These are phyloP conservation scores for Morinoia aosen DNA, from an alignment of 2,888 invertebrate species.

Conservation along the genomic window DNA sequence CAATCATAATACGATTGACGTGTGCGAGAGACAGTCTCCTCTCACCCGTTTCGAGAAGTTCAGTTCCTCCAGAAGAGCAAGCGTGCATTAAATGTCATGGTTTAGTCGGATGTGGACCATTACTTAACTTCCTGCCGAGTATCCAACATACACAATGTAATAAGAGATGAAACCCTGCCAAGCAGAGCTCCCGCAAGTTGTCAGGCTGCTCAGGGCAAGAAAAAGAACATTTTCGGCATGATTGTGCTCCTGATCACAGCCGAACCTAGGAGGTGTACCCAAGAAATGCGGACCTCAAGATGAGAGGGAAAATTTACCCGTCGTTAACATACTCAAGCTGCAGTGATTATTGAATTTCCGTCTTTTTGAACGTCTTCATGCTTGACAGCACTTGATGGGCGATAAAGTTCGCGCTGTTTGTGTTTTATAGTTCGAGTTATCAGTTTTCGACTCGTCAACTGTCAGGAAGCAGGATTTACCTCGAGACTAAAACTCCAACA, in stretches of 20 bases:
- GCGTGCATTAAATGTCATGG: constrained; percentile 48
- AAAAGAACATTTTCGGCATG: background rate
- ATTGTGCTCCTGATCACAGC: background rate
- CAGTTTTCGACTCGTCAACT: background rate
- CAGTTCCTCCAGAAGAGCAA: constrained; percentile 24
- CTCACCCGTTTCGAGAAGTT: background rate
- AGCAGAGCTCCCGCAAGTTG: background rate
- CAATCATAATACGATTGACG: background rate
- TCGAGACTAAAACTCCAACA: no score
- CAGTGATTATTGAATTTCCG: background rate
- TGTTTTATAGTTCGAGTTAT: background rate
- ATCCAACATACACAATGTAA: constrained; percentile 26
- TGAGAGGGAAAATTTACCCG: background rate
- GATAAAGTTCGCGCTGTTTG: background rate
- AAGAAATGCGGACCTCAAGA: background rate
- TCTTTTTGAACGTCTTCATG: background rate
- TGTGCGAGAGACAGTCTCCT: background rate
- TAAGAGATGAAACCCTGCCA: constrained; percentile 26
- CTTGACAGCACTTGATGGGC: background rate
- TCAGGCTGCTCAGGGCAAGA: background rate
- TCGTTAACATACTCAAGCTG: background rate
- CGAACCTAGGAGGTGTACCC: background rate
- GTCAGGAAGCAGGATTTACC: background rate
- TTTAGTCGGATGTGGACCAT: constrained; percentile 41
- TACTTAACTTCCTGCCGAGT: constrained; percentile 27